Evolutionary conservation across 35 echinoderm and acorn worm genomes (phyloP), one percentile per base, ranked within the genome.

Genomic region (Diadema setosum): DNA sequence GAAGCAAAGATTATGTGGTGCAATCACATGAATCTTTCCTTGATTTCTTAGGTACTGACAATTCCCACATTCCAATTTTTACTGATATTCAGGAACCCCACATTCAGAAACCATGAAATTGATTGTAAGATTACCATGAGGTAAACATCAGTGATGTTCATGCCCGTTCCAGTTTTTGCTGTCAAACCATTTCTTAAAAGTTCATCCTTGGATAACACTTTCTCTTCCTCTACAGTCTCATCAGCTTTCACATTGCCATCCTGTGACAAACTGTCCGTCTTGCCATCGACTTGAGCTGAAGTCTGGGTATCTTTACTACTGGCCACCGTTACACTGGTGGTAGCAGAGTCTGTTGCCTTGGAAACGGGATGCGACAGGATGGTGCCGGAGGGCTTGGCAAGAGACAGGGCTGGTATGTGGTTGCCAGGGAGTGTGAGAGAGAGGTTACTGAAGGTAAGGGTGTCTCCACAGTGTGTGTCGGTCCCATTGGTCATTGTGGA

Each of bases 131-230:
- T 85, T 80, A 97, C 94, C 95, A 98, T 98, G 24, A 98, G 57
- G 75, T 91, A 98, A 37, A 98, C 55, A 44, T 98, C 95, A 43
- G 90, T 91, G 43, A 94, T 65, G n/a, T 46, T 89, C 7, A 98
- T 84, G 58, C 93, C 81, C 17, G 69, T 73, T 46, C 78, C 84
- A 50, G 93, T 94, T 7, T 80, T 58, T 21, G 89, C 59, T 16
- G 92, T 94, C 0, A 98, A 64, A 36, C 85, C 92, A 37, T 87
- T 56, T 81, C 82, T 83, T 3, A 98, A 31, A 5, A 59, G 46
- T 58, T 89, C 90, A 69, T 96, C 94, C 56, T 91, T 93, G 39
- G 86, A 82, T 1, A 55, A 12, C 39, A 65, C 89, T 63, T 88
- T 88, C 35, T 44, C 31, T 29, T 45, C 88, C 34, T 81, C 65